Base-by-base conservation (phyloP, 2,888 invertebrate species). In the Drosophila paranaensis region DNA sequence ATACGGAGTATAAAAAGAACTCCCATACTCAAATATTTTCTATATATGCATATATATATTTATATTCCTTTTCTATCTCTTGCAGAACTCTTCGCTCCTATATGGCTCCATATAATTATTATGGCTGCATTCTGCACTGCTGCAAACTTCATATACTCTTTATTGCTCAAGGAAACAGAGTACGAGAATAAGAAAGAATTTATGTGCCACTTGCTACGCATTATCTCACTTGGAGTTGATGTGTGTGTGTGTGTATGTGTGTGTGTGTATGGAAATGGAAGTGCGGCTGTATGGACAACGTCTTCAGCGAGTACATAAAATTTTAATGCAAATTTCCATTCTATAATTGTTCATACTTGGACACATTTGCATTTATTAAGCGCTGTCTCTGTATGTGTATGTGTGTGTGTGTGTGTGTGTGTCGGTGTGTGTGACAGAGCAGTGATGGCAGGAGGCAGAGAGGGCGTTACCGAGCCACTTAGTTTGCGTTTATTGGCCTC, bases 261-360 rank as follows among this genome's bases (percentile, higher is more conserved):
- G 16, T 30, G 27, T 35, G 20, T 45, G 4, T 8, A 9, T 37
- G 42, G 10, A 8, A 39, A 10, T 33, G 13, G 53, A 25, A 16
- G 10, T 16, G 40, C 25, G 25, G 14, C 8, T 53, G 30, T 55
- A 55, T 20, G 40, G 57, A 27, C 35, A 37, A 54, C 50, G 67
- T 61, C 63, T 70, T 66, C 50, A 51, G 67, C 62, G 68, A 88
- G 88, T 82, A 83, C 86, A 83, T 88, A 79, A 85, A 88, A 82
- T 82, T 88, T 82, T 85, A 84, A 84, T 88, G 86, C 71, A 88
- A 88, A 88, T 85, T 85, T 86, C 87, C 87, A 78, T 88, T 88
- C 89, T 86, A 82, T 85, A 88, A 86, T 85, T 85, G 89, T 74
- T 82, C 81, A 82, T 82, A 84, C 82, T 84, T 88, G 89, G 83